Evolutionary conservation across 2,888 invertebrate genomes (phyloP).

Genomic region (Synergus gifuensis): DNA sequence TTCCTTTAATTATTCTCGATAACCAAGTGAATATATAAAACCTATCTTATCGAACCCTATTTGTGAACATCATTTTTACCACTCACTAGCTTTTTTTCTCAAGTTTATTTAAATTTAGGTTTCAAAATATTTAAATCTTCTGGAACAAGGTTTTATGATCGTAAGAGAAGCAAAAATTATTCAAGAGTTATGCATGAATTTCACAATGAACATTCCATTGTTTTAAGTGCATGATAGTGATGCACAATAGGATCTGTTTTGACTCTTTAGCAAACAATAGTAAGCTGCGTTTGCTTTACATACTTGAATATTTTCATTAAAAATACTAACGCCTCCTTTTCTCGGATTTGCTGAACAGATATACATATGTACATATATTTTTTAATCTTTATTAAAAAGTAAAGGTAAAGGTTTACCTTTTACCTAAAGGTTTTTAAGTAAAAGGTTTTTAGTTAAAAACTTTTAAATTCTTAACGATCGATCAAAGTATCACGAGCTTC

Average conservation of each 20-base stretch:
- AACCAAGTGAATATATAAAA: neutral
- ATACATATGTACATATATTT: too few relatives aligned
- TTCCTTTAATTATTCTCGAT: neutral
- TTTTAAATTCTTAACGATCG: too few relatives aligned
- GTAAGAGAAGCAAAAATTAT: neutral
- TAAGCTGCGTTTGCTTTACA: neutral
- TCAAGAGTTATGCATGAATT: conserved; percentile 8
- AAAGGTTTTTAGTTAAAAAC: too few relatives aligned
- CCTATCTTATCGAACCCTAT: neutral
- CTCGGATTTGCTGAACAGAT: too few relatives aligned
- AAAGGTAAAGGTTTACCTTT: too few relatives aligned
- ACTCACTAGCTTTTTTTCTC: neutral
- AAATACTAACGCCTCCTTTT: neutral
- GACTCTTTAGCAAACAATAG: neutral
- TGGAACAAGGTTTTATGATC: neutral
- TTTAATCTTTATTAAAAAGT: too few relatives aligned
- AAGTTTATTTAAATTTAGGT: neutral
- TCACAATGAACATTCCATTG: conserved; percentile 3
- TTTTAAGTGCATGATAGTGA: too few relatives aligned
- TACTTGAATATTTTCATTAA: neutral
- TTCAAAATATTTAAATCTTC: conserved; percentile 15
- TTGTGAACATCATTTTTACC: too few relatives aligned
- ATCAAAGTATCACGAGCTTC: too few relatives aligned
- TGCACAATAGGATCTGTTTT: neutral
- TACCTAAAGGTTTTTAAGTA: too few relatives aligned